Base-by-base conservation (phyloP, 2,888 invertebrate genomes). In the Brachylomia viminalis region DNA sequence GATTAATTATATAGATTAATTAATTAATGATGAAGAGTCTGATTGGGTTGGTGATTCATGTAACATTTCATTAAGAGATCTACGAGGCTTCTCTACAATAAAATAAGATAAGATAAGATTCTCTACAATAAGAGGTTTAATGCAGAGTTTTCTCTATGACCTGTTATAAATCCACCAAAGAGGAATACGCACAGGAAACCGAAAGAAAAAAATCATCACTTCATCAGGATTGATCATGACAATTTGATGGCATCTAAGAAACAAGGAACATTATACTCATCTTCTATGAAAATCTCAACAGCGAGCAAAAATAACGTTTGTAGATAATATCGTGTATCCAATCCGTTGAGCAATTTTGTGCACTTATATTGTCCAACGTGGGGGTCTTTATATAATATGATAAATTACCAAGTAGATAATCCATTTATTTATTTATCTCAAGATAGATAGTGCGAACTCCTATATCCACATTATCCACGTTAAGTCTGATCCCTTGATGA, bases 391-490 rank as follows among this genome's bases (percentile, higher is more conserved):
- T 7, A 33, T 73, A 74, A 73, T 74, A 45, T 73, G 45, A 73
- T n/a, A n/a, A n/a, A n/a, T 56, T 45, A 74, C 45, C n/a, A 73
- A 74, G n/a, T 73, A 74, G 15, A n/a, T 56, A 74, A 72, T 72
- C 72, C 56, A 56, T 30, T 27, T 42, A 45, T 45, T 59, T 58
- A 27, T 66, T 75, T 84, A 83, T 83, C 81, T 62, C 33, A 80
- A 72, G 85, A 84, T 84, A 75, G 45, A 10, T 64, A 64, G n/a
- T 76, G 64, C 67, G 47, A 54, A 54, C 52, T 77, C 33, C 27
- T 71, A 42, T 10, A 10, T 42, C 42, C 42, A 42, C 42, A 42
- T 17, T 76, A 79, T 77, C 56, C 64, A 75, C 58, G 45, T 73
- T 68, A 80, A 61, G 75, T 59, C 72, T 42, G 52, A 49, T 65